Evolutionary conservation across 2,113 vertebrate species (phyloP).

Genomic region (Halcyon senegalensis): DNA sequence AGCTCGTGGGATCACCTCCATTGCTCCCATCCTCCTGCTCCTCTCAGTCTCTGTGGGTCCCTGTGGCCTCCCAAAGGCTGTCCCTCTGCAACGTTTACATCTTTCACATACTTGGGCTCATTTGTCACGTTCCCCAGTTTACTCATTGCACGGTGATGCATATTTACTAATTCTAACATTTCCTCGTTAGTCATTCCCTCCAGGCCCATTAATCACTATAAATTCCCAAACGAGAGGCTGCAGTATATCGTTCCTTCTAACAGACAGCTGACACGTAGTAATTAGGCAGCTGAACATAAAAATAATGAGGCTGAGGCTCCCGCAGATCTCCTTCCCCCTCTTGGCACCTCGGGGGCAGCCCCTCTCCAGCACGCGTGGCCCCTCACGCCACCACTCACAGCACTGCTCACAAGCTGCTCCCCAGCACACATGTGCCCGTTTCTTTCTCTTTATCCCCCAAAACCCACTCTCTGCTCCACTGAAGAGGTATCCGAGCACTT

Average conservation of each 20-base stretch:
- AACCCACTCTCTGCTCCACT: neutral
- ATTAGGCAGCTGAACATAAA: constrained; percentile 72
- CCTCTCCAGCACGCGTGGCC: neutral
- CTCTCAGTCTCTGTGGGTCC: neutral
- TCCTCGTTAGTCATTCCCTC: constrained; percentile 69
- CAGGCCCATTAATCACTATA: constrained; percentile 66
- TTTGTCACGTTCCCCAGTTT: constrained; percentile 34
- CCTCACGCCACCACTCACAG: accelerated
- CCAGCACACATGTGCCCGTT: neutral
- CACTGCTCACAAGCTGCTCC: neutral
- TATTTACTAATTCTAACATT: constrained; percentile 69
- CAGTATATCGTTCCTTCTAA: constrained; percentile 57
- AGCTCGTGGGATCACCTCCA: neutral
- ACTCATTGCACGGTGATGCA: constrained; percentile 44
- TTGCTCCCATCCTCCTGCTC: neutral
- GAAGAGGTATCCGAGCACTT: neutral
- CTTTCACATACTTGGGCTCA: neutral
- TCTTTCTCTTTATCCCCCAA: neutral
- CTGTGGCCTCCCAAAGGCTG: neutral
- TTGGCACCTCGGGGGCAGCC: constrained; percentile 31
- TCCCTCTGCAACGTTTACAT: neutral
- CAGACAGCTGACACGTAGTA: constrained; percentile 70
- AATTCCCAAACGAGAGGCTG: constrained; percentile 63
- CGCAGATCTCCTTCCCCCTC: constrained; percentile 51
- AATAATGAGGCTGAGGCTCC: constrained; percentile 68